Evolutionary conservation across 2,113 vertebrate genomes (phyloP), one percentile per base, ranked within the genome.

Genomic region (Gila orcuttii): DNA sequence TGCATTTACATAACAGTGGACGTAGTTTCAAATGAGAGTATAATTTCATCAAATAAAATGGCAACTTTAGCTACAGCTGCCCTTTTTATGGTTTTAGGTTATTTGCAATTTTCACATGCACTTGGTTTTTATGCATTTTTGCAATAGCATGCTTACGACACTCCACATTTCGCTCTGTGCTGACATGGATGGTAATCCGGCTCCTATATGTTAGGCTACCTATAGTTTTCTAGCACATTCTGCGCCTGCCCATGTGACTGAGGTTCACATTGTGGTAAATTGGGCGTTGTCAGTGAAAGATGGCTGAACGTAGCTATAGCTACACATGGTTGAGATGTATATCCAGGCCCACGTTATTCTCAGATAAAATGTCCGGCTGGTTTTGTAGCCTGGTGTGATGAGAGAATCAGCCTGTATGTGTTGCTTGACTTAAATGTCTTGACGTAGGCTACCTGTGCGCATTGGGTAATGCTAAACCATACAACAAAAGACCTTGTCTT

Each of bases 271-370:
- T 90, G 92, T 93, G 91, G 92, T 93, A 95, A 42, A 94, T 92
- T 94, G 94, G 94, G 94, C 94, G 94, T 95, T 93, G 94, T 83
- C 92, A 88, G 87, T 82, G 82, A 90, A 94, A 94, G 85, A 94
- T 95, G 94, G 93, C 94, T 57, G 93, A 90, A 85, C 69, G 76
- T 42, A 42, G 39, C 39, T 39, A 39, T 39, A 39, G 36, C 7
- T 89, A 88, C 81, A 91, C 87, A 82, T 90, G 87, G 57, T 78
- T 68, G 75, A 71, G 86, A 57, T n/a, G 60, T 47, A 13, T 12
- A 47, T 62, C 69, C 28, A 23, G 71, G 68, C 23, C 71, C 13
- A 13, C 15, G 80, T 79, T 64, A 31, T 10, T 23, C 1, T 62
- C 57, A 87, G 82, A 84, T 25, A 82, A 66, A 86, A 85, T 75